Evolutionary conservation across 2,888 invertebrate species (phyloP).

Genomic region (Theodoxus fluviatilis): DNA sequence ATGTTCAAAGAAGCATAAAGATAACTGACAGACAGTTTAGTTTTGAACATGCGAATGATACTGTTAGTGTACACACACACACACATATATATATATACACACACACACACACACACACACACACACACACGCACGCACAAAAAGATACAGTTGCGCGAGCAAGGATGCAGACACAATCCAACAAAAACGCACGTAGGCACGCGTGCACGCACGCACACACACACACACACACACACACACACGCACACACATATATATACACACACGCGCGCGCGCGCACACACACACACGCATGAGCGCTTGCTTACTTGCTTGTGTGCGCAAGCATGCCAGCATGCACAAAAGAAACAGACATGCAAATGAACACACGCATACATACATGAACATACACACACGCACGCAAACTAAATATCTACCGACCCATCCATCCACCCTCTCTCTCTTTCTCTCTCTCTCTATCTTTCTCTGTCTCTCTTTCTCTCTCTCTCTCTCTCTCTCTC

Average conservation of each 20-base stretch:
- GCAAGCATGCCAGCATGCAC: too few species aligned
- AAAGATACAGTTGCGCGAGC: background rate
- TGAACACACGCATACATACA: background rate
- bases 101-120: background rate
- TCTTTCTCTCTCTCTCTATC: slow-evolving; percentile 6
- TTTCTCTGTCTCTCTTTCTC: background rate
- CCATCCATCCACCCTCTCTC: background rate
- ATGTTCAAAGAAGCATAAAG: too few species aligned
- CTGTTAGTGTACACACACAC: background rate
- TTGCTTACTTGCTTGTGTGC: too few species aligned
- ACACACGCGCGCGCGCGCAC: background rate
- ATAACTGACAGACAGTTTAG: too few species aligned
- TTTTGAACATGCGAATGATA: too few species aligned
- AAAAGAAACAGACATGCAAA: slow-evolving; percentile 7
- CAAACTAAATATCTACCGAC: background rate
- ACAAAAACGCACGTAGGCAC: background rate
- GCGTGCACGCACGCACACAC: background rate
- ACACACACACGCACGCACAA: slow-evolving; percentile 19
- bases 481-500: background rate
- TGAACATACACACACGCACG: too few species aligned
- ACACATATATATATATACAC: background rate
- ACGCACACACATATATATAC: slow-evolving; percentile 7
- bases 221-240: slow-evolving; percentile 20
- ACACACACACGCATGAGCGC: slow-evolving; percentile 20
- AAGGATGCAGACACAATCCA: background rate